Evolutionary conservation across 2,888 invertebrate species (phyloP).

Genomic region (Amaurobius ferox): DNA sequence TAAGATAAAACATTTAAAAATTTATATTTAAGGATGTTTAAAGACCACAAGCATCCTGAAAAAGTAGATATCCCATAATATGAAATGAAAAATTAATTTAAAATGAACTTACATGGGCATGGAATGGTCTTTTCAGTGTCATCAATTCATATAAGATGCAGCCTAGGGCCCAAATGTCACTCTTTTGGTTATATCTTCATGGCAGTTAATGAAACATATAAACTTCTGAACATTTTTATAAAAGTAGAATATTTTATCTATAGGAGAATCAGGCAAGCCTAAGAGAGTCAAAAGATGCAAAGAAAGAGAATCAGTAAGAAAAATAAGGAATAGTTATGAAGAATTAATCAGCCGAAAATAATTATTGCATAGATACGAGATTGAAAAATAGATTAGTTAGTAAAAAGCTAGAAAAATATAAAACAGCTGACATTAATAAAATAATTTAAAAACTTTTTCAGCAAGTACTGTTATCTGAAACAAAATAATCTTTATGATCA

Average conservation of each 20-base stretch:
- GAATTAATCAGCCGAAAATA: no score
- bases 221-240: neutral
- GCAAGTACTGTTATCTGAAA: no score
- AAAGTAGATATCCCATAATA: no score
- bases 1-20: no score
- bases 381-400: no score
- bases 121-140: conserved; percentile 85
- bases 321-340: neutral
- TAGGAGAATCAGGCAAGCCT: neutral
- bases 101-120: conserved; percentile 82
- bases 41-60: no score
- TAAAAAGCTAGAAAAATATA: no score
- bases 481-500: no score
- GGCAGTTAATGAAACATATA: conserved; percentile 26
- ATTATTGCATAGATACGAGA: no score
- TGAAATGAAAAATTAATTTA: neutral
- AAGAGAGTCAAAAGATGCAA: neutral
- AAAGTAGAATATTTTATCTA: neutral
- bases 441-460: no score
- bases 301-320: neutral
- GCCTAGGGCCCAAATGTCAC: conserved; percentile 91
- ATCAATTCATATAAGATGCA: conserved; percentile 89
- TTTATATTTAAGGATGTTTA: no score
- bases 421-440: no score
- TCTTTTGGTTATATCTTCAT: conserved; percentile 83